Base-by-base conservation (phyloP, 2,797 vertebrate genomes). In the Amniataba percoides region DNA sequence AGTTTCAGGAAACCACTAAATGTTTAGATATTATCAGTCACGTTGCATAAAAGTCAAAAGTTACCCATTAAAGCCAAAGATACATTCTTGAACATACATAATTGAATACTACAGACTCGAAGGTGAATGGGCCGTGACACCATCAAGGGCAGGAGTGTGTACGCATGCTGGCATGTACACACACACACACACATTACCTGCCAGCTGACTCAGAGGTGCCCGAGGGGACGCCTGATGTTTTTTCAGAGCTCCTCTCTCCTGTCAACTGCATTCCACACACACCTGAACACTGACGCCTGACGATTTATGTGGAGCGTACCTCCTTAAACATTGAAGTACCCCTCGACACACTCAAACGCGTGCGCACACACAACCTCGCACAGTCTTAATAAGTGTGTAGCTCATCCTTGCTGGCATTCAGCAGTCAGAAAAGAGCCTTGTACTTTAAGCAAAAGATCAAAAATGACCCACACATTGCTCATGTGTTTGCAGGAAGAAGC, bases 181-280 rank as follows among this genome's bases (percentile, higher is more conserved):
- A 67, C 36, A 27, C 19, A 61, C 48, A 79, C 36, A 27, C 19
- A 61, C 48, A 79, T 51, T 19, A 73, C 67, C 63, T 65, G 19
- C 67, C 91, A 94, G 92, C 92, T 92, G 93, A 94, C 85, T 93
- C 64, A 84, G 74, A 86, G 73, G 57, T 53, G 86, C 92, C 91
- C 67, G 53, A 77, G 87, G 94, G 78, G 84, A 72, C 60, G 52
- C 66, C 66, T 69, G 67, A 71, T 74, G 84, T 87, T 89, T 85
- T 48, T 82, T 21, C 70, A 56, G 39, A 74, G 49, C 66, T 78
- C 74, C 70, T 81, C 40, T 58, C 71, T 67, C 56, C 66, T 81
- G 81, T 91, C 84, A 63, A 74, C 79, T 75, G 68, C 90, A 93
- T 94, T 92, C 90, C 87, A 65, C 61, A 69, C 83, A 92, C 88